Base-by-base conservation (phyloP, 2,797 vertebrate species). In the Hipposideros larvatus region DNA sequence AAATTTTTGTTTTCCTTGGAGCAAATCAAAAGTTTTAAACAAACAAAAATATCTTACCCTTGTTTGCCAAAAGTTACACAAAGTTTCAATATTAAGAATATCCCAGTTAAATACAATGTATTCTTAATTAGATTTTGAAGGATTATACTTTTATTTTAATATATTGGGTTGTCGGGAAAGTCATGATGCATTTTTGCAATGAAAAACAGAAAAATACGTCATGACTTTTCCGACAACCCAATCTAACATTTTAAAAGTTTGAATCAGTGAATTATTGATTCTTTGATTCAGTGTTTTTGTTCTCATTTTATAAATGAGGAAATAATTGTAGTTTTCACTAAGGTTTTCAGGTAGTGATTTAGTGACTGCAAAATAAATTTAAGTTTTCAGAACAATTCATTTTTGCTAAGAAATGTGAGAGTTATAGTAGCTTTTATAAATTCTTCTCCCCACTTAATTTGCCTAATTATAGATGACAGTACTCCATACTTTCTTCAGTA, bases 241-340 rank as follows among this genome's bases (percentile, higher is more conserved):
- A 37, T 37, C 37, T 37, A 46, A 28, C 46, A 84, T 75, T 84
- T 84, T 65, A 65, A 84, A 75, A 34, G 37, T 86, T 85, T 77
- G 61, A 59, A 28, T 70, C 59, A 59, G 11, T 77, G 41, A 59
- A 68, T 46, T 59, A 28, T 92, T 57, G 26, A 41, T 83, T 63
- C 68, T 61, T 46, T 77, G 61, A 77, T n/a, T 77, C 70, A 34
- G 5, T 73, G 53, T 57, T 86, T 84, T 77, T 79, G 41, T 68
- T 75, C 37, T 92, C 34, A 84, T 92, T 84, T 86, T 86, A 78
- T 87, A 48, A 70, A 70, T 75, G 31, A 75, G n/a, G 26, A 77
- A 57, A 78, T 53, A 43, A 43, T 91, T 37, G 77, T 46, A 59
- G 73, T 57, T 59, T 68, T 92, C n/a, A 13, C 34, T 88, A 63